Conservation (phyloP, 2,797 vertebrate species). For the Hydrophis major region DNA sequence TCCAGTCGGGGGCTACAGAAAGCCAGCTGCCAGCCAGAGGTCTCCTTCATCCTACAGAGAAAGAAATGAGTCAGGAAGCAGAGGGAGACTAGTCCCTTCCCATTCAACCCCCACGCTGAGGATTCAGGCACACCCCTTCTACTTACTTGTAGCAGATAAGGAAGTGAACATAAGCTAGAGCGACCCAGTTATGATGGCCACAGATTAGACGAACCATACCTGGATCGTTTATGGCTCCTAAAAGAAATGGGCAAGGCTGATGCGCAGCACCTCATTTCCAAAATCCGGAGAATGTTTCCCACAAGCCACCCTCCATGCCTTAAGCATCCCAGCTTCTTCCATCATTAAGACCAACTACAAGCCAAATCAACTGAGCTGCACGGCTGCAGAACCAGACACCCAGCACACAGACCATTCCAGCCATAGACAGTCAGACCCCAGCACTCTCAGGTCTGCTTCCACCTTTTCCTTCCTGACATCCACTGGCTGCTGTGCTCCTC, state of each 20-base stretch:
- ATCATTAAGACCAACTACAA: background rate
- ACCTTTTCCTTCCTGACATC: rapidly evolving
- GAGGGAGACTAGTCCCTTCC: background rate
- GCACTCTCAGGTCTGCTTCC: background rate
- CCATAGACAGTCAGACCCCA: background rate
- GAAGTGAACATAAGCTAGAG: slow-evolving; percentile 86
- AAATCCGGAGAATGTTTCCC: background rate
- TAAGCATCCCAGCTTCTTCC: background rate
- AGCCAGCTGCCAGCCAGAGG: slow-evolving; percentile 88
- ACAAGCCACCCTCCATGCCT: background rate
- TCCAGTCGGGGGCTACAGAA: slow-evolving; percentile 89
- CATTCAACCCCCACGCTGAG: too few relatives aligned
- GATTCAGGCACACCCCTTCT: too few relatives aligned
- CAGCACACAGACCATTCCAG: too few relatives aligned
- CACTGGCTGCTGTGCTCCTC: slow-evolving; percentile 48
- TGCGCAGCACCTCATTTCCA: background rate
- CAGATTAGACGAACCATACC: slow-evolving; percentile 86
- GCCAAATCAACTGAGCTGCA: background rate
- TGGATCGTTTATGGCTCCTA: slow-evolving; percentile 74
- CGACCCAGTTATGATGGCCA: slow-evolving; percentile 93
- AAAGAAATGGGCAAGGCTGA: background rate
- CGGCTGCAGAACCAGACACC: background rate
- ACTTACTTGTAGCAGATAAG: slow-evolving; percentile 84
- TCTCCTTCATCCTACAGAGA: slow-evolving; percentile 83
- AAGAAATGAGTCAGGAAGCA: background rate